A percentile compares a stretch with the other conserved stretches of the same genome.
Evolutionary conservation across 1,140 invertebrate genomes (phyloP).

Genomic region (Nomia melanderi): DNA sequence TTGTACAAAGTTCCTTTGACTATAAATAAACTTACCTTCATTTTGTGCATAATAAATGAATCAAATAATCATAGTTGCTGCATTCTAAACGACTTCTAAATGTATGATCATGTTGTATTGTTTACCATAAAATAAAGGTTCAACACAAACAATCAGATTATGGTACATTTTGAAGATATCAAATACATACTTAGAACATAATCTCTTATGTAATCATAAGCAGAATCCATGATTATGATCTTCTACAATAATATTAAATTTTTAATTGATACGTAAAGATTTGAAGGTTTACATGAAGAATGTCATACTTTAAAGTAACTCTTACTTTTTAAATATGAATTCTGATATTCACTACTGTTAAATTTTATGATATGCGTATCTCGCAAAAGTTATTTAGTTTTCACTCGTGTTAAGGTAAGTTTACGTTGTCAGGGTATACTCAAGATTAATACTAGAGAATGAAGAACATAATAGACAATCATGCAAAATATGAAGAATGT

Average conservation of each 20-base stretch:
- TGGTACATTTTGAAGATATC: neutral
- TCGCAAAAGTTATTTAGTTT: neutral
- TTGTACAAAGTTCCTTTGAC: neutral
- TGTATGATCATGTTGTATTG: neutral
- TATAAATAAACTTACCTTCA: slow-evolving; percentile 41
- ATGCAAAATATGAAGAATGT: slow-evolving; percentile 37
- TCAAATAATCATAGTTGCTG: slow-evolving; percentile 26
- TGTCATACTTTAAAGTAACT: too few species aligned
- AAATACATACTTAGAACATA: slow-evolving; percentile 8
- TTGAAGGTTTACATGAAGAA: neutral
- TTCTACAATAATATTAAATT: neutral
- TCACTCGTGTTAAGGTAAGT: slow-evolving; percentile 30
- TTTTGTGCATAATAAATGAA: slow-evolving; percentile 22
- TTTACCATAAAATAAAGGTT: slow-evolving; percentile 3
- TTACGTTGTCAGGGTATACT: slow-evolving; percentile 12
- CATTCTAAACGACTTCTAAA: neutral
- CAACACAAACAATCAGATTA: neutral
- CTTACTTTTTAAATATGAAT: neutral
- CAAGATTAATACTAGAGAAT: slow-evolving; percentile 16
- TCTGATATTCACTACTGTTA: neutral
- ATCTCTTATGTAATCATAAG: slow-evolving; percentile 9
- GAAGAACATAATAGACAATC: slow-evolving; percentile 20
- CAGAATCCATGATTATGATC: slow-evolving; percentile 18
- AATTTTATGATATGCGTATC: neutral
- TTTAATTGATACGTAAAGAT: neutral